phyloP scores from a whole-genome alignment of 2,113 vertebrate species.

The Mormoops blainvillei region DNA sequence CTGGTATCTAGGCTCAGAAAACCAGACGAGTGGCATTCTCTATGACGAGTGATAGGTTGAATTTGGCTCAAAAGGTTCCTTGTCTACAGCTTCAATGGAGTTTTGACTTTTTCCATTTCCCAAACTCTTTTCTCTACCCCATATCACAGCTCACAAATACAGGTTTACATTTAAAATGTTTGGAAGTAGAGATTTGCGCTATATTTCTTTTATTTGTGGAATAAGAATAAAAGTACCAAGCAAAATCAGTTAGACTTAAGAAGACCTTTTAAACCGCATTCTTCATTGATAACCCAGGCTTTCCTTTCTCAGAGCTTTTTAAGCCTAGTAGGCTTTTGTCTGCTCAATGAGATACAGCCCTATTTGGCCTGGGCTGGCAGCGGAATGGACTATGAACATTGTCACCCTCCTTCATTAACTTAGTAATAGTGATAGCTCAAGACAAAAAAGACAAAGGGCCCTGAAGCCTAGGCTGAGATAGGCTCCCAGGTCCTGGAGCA shows the following conservation, averaged over 20 bases:
- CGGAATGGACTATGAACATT: background rate
- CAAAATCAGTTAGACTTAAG: background rate
- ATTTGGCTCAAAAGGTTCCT: background rate
- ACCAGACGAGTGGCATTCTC: background rate
- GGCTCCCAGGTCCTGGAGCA: background rate
- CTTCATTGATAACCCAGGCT: background rate
- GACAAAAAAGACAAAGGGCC: background rate
- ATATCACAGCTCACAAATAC: background rate
- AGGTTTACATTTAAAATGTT: background rate
- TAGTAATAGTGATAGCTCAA: background rate
- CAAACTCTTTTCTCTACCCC: background rate
- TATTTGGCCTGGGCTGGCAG: background rate
- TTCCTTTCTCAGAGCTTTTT: background rate
- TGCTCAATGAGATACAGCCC: background rate
- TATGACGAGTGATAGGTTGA: background rate
- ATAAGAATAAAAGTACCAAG: background rate
- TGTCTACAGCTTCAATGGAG: background rate
- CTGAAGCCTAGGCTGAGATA: background rate
- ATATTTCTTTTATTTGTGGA: background rate
- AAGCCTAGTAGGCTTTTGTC: background rate
- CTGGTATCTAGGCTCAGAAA: background rate
- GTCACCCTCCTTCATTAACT: background rate
- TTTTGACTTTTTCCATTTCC: conserved; percentile 21
- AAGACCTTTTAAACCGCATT: background rate
- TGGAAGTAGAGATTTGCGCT: background rate